phyloP scores from a whole-genome alignment of 2,888 invertebrate species.

The Acleris emargana region DNA sequence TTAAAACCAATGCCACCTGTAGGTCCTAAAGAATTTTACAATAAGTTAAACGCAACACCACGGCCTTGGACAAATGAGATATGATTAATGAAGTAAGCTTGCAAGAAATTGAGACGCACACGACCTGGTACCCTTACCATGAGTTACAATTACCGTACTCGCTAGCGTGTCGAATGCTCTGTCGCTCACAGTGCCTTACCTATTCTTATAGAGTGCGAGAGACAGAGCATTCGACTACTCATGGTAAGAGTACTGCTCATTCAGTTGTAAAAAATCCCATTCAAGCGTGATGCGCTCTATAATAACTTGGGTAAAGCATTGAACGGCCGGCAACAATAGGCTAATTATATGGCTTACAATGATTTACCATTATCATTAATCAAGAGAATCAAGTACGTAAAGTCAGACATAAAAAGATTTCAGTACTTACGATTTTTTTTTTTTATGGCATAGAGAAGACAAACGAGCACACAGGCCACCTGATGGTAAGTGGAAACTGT shows the following conservation, averaged over 20 bases:
- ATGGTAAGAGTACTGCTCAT: conserved; percentile 44
- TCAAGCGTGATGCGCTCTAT: conserved; percentile 51
- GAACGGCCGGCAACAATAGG: conserved; percentile 66
- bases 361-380: conserved; percentile 67
- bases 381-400: conserved; percentile 43
- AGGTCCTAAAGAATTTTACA: conserved; percentile 49
- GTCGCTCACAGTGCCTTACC: no score
- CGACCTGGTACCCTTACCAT: conserved; percentile 26
- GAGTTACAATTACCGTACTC: no score
- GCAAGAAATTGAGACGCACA: conserved; percentile 62
- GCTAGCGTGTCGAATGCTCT: no score
- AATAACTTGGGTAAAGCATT: conserved; percentile 58
- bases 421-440: no score
- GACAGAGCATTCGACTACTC: no score
- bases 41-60: conserved; percentile 49
- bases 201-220: no score
- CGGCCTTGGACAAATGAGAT: conserved; percentile 69
- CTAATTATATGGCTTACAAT: conserved; percentile 67
- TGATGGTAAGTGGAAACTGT: no score
- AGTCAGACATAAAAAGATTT: conserved; percentile 6
- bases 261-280: conserved; percentile 57
- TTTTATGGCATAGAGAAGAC: no score
- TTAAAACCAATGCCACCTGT: conserved; percentile 34
- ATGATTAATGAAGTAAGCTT: conserved; percentile 68
- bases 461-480: no score